Evolutionary conservation across 1,140 invertebrate genomes (phyloP).

Genomic region (Drosophila athabasca): DNA sequence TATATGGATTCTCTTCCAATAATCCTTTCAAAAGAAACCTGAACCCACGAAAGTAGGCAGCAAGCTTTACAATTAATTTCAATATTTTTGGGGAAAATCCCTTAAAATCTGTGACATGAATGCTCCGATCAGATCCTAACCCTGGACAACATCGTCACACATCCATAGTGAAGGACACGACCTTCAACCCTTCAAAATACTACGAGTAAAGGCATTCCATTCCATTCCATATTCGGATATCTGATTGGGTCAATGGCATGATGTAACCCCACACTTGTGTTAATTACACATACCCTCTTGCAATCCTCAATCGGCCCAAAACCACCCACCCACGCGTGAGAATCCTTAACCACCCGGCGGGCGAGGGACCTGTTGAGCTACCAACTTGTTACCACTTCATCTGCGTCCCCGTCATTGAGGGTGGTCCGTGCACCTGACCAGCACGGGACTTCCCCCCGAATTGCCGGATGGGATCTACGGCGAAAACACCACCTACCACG

Average conservation of each 20-base stretch:
- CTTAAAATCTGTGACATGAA: too few relatives aligned
- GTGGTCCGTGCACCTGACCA: slow-evolving; percentile 65
- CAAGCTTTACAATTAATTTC: neutral
- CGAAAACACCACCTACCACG: slow-evolving; percentile 67
- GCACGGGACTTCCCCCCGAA: slow-evolving; percentile 6
- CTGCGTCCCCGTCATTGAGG: slow-evolving; percentile 23
- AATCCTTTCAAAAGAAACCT: too few relatives aligned
- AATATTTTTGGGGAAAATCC: neutral
- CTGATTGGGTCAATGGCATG: slow-evolving; percentile 45
- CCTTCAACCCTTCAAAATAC: slow-evolving; percentile 33
- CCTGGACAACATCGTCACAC: neutral
- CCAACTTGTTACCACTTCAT: slow-evolving; percentile 45
- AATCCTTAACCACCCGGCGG: slow-evolving; percentile 47
- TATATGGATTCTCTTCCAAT: too few relatives aligned
- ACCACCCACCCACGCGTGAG: slow-evolving; percentile 24
- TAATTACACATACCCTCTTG: slow-evolving; percentile 44
- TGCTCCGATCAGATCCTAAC: neutral
- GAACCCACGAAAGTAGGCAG: too few relatives aligned
- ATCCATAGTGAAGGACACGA: neutral
- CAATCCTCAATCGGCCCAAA: slow-evolving; percentile 18
- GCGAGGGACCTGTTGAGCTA: slow-evolving; percentile 61
- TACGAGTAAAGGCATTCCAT: neutral
- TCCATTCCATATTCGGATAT: slow-evolving; percentile 1
- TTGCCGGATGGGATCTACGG: slow-evolving; percentile 55
- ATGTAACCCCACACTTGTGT: slow-evolving; percentile 36